These are phyloP conservation scores for Notarius lentiginosus DNA, from an alignment of 2,113 vertebrate species.

Conservation along the genomic window DNA sequence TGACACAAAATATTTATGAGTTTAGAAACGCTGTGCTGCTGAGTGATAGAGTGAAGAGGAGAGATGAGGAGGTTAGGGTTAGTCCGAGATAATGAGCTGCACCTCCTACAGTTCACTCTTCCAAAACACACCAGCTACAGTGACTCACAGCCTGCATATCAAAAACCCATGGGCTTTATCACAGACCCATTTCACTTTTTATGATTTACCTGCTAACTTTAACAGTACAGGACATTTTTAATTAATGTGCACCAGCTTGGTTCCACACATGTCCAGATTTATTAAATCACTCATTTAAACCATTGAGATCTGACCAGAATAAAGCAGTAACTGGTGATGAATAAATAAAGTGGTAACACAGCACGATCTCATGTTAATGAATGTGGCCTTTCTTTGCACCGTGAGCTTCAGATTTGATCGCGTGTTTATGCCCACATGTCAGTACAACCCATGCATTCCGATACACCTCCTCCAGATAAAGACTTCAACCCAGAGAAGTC, in stretches of 20 bases:
- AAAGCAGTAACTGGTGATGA: background rate
- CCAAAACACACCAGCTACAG: background rate
- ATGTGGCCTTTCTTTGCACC: too few relatives aligned
- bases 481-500: too few relatives aligned
- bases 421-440: too few relatives aligned
- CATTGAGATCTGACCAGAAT: background rate
- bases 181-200: background rate
- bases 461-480: too few relatives aligned
- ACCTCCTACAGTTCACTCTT: background rate
- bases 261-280: background rate
- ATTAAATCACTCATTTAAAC: background rate
- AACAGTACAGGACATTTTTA: background rate
- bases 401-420: too few relatives aligned
- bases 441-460: too few relatives aligned
- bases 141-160: background rate
- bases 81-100: background rate
- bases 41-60: background rate
- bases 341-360: too few relatives aligned
- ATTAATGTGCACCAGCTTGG: background rate
- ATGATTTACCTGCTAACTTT: background rate
- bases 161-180: background rate
- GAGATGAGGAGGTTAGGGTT: background rate
- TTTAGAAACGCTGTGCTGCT: background rate
- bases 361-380: too few relatives aligned
- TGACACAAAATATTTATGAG: background rate